phyloP scores from a whole-genome alignment of 2,113 vertebrate species.

The Leptobrachium ailaonicum region DNA sequence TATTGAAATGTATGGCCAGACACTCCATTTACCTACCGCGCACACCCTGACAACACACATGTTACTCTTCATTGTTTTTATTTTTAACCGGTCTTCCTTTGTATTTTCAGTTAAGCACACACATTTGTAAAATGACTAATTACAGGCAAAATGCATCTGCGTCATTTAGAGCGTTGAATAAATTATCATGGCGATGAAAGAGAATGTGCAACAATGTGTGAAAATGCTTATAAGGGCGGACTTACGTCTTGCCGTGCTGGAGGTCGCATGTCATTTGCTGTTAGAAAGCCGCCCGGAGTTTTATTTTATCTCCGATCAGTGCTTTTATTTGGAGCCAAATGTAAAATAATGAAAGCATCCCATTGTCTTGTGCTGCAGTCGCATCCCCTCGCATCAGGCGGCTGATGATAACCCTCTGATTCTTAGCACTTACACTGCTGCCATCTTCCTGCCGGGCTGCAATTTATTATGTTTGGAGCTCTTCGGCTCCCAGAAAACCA shows the following conservation, averaged over 20 bases:
- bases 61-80: neutral
- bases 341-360: conserved; percentile 12
- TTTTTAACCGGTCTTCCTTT: neutral
- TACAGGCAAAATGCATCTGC: neutral
- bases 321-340: conserved; percentile 5
- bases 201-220: neutral
- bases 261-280: neutral
- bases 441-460: neutral
- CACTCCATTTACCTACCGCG: too few species aligned
- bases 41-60: too few species aligned
- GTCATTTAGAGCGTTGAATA: neutral
- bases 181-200: neutral
- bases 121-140: neutral
- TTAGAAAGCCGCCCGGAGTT: neutral
- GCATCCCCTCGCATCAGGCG: conserved; percentile 14
- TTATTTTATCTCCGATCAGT: conserved; percentile 22
- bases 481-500: neutral
- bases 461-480: conserved; percentile 19
- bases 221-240: neutral
- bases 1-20: too few species aligned
- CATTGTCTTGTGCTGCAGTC: neutral
- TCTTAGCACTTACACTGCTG: conserved; percentile 9
- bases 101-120: neutral
- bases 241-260: neutral
- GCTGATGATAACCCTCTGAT: conserved; percentile 10